These are phyloP conservation scores for Unio pictorum DNA, from an alignment of 2,888 invertebrate genomes.

Conservation along the genomic window DNA sequence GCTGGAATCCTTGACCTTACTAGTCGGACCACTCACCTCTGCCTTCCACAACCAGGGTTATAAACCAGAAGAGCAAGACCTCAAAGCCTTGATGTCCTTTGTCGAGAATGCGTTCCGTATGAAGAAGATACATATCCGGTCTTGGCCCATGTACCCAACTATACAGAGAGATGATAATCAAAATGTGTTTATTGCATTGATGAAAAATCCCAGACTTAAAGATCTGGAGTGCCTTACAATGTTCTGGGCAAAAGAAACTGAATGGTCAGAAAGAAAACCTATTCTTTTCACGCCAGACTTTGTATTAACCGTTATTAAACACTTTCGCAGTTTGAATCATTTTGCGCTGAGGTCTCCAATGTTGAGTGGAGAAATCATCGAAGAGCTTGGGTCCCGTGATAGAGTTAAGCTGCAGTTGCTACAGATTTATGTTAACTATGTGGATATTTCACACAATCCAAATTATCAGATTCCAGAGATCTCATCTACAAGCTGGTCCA, in stretches of 20 bases:
- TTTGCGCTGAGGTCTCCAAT: slow-evolving; percentile 55
- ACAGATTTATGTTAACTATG: slow-evolving; percentile 51
- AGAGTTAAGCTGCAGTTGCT: slow-evolving; percentile 43
- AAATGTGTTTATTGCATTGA: slow-evolving; percentile 50
- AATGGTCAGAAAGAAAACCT: slow-evolving; percentile 55
- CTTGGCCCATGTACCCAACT: slow-evolving; percentile 57
- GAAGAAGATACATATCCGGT: slow-evolving; percentile 44
- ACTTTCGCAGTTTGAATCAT: slow-evolving; percentile 42
- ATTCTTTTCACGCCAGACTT: slow-evolving; percentile 37
- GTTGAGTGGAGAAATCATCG: slow-evolving; percentile 48
- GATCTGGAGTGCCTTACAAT: slow-evolving; percentile 50
- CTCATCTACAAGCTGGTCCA: slow-evolving; percentile 40
- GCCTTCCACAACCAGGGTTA: slow-evolving; percentile 28
- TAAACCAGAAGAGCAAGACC: slow-evolving; percentile 30
- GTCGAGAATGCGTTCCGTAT: slow-evolving; percentile 50
- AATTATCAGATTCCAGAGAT: slow-evolving; percentile 43
- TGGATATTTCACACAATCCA: slow-evolving; percentile 15
- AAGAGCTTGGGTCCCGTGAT: slow-evolving; percentile 32
- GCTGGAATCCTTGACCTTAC: slow-evolving; percentile 53
- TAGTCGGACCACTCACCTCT: slow-evolving; percentile 45
- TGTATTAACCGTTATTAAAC: slow-evolving; percentile 29
- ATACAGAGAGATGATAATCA: slow-evolving; percentile 25
- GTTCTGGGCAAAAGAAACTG: slow-evolving; percentile 44
- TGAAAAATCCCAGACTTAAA: slow-evolving; percentile 47
- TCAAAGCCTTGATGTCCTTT: slow-evolving; percentile 42